phyloP scores from a whole-genome alignment of 2,888 invertebrate species.

The Abscondita cerata region DNA sequence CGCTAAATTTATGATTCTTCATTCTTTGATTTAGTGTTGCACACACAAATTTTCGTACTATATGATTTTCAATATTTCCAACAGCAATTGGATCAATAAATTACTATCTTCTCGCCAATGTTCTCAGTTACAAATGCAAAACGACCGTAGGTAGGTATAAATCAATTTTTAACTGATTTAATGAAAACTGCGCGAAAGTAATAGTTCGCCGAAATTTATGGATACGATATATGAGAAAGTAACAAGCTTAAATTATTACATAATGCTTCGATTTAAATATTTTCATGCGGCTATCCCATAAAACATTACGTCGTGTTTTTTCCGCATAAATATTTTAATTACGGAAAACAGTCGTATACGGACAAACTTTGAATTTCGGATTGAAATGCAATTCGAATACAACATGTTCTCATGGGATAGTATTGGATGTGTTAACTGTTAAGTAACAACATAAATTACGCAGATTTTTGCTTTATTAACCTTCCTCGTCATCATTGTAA shows the following conservation, averaged over 20 bases:
- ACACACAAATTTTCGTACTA: too few species aligned
- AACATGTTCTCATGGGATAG: too few species aligned
- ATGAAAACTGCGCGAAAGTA: background rate
- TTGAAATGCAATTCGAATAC: too few species aligned
- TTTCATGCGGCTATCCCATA: background rate
- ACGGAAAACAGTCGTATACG: background rate
- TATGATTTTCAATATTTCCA: background rate
- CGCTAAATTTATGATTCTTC: too few species aligned
- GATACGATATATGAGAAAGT: conserved; percentile 2
- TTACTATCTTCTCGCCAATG: background rate
- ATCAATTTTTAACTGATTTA: conserved; percentile 4
- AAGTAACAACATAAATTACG: too few species aligned
- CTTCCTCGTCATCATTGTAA: too few species aligned
- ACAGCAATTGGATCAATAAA: background rate
- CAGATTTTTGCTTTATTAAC: too few species aligned
- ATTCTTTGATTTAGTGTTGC: too few species aligned
- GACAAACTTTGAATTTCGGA: too few species aligned
- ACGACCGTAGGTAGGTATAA: background rate
- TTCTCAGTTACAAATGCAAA: background rate
- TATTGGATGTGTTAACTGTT: too few species aligned
- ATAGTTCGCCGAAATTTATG: background rate
- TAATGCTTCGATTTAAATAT: background rate
- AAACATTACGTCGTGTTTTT: background rate
- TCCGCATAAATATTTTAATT: conserved; percentile 7
- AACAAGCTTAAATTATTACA: background rate